A percentile compares a stretch with the other conserved stretches of the same genome.
These are phyloP conservation scores for Notocelia uddmanniana DNA, from an alignment of 2,888 invertebrate genomes.

Conservation along the genomic window DNA sequence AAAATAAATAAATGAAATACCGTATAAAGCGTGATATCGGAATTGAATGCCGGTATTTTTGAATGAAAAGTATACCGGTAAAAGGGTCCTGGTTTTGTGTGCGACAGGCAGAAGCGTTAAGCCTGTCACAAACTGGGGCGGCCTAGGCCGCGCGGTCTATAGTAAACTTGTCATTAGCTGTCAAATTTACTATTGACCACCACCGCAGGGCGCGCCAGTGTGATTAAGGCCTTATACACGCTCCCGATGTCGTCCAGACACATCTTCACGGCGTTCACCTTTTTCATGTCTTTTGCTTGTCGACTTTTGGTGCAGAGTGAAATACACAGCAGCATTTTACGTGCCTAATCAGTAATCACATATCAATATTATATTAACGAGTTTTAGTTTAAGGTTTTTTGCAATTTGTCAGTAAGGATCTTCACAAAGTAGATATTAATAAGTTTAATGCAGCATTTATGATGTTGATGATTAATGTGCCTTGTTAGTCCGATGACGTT, in stretches of 20 bases:
- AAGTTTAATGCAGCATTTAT: neutral
- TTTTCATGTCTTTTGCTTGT: neutral
- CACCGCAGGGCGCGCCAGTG: no score
- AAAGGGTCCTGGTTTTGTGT: neutral
- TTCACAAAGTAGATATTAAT: neutral
- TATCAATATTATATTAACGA: neutral
- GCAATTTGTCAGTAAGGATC: neutral
- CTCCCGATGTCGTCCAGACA: neutral
- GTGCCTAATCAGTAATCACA: neutral
- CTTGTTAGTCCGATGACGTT: constrained; percentile 3
- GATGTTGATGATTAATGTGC: constrained; percentile 4
- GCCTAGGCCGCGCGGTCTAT: no score
- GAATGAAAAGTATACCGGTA: no score
- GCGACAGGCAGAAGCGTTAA: neutral
- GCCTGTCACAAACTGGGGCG: no score
- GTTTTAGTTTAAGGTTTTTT: neutral
- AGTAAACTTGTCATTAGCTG: no score
- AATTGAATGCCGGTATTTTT: no score
- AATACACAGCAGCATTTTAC: constrained; percentile 8
- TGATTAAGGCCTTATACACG: no score
- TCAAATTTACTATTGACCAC: no score
- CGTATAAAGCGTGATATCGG: no score
- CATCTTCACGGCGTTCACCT: neutral
- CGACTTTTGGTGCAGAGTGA: constrained; percentile 5
- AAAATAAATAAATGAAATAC: no score